Conservation (phyloP, 2,888 invertebrate species). For the Schrankia costaestrigalis region DNA sequence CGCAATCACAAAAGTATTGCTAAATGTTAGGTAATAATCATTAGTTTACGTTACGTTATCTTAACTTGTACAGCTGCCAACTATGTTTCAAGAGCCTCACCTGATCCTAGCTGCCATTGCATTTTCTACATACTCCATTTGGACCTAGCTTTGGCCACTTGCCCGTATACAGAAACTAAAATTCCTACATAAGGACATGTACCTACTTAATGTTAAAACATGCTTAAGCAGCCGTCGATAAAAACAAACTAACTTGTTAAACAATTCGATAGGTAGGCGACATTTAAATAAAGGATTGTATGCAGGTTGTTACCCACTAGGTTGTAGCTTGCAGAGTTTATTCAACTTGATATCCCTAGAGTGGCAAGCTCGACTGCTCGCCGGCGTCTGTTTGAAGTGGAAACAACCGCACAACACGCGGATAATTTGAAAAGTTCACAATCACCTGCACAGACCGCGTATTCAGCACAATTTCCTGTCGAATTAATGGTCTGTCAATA, state of each 20-base stretch:
- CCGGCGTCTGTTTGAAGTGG: slow-evolving; percentile 54
- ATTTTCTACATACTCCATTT: slow-evolving; percentile 22
- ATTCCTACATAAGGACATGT: slow-evolving; percentile 1
- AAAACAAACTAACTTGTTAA: slow-evolving; percentile 14
- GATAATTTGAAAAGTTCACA: slow-evolving; percentile 80
- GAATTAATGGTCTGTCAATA: slow-evolving; percentile 81
- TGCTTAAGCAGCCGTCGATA: no score
- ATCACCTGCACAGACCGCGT: slow-evolving; percentile 70
- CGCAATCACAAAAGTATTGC: no score
- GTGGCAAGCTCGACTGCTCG: slow-evolving; percentile 37
- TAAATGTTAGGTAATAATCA: slow-evolving; percentile 1
- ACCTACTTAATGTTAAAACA: not conserved
- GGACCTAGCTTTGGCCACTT: slow-evolving; percentile 23
- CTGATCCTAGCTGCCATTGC: slow-evolving; percentile 23
- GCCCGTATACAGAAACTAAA: slow-evolving; percentile 17
- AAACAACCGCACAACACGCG: slow-evolving; percentile 67
- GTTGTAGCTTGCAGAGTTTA: slow-evolving; percentile 43
- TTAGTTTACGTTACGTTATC: not conserved
- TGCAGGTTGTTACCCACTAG: slow-evolving; percentile 16
- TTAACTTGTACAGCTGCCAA: slow-evolving; percentile 24
- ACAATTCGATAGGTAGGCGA: slow-evolving; percentile 8
- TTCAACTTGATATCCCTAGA: slow-evolving; percentile 49
- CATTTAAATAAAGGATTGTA: slow-evolving; percentile 23
- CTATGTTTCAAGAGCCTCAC: slow-evolving; percentile 30
- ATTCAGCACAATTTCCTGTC: slow-evolving; percentile 77